These are phyloP conservation scores for Xiphophorus maculatus DNA, from an alignment of 2,113 vertebrate genomes.

Conservation along the genomic window DNA sequence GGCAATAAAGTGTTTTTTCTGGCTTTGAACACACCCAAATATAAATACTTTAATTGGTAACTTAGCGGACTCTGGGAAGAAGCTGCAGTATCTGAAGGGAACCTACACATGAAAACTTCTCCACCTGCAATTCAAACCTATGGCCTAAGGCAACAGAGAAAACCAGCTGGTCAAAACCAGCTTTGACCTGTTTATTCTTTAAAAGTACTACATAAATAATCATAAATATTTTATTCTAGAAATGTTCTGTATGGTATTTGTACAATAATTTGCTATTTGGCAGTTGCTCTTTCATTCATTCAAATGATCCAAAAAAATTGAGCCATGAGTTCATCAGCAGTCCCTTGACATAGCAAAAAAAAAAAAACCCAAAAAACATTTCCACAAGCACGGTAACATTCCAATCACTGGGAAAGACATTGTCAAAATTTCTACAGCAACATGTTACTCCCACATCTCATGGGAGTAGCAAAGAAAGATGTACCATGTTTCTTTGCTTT, in stretches of 20 bases:
- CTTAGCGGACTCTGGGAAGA: background rate
- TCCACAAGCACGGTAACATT: background rate
- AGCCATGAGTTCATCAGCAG: background rate
- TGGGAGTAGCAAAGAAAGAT: no score
- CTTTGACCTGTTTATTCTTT: no score
- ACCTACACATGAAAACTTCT: background rate
- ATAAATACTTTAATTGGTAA: background rate
- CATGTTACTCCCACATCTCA: background rate
- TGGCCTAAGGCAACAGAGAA: background rate
- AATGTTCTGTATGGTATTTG: no score
- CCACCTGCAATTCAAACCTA: background rate
- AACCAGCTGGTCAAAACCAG: background rate
- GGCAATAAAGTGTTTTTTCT: no score
- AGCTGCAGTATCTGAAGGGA: background rate
- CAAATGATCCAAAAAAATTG: background rate
- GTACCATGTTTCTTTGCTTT: background rate
- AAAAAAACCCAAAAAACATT: background rate
- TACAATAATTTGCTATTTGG: background rate
- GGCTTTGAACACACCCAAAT: no score
- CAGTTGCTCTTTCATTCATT: background rate
- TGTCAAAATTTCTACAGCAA: background rate
- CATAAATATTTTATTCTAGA: no score
- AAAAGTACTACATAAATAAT: no score
- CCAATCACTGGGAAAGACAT: background rate
- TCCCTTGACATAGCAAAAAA: background rate